Conservation (phyloP, 2,797 vertebrate species). For the Girardinus metallicus region DNA sequence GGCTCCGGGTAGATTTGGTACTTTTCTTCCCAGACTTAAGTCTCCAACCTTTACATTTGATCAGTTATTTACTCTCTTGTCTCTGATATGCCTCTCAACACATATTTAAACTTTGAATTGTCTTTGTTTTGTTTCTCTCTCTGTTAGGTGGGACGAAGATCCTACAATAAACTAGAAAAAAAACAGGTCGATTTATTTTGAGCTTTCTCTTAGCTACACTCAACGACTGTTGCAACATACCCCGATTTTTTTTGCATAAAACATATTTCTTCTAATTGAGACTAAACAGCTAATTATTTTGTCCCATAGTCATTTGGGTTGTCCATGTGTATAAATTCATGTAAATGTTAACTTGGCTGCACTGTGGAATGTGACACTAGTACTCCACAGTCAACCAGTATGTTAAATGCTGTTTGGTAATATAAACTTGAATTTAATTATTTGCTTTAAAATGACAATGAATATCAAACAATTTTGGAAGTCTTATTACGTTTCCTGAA, state of each 20-base stretch:
- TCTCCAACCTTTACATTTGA: slow-evolving; percentile 25
- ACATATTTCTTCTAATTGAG: not conserved
- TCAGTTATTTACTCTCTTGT: slow-evolving; percentile 26
- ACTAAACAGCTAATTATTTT: not conserved
- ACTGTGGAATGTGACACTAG: not conserved
- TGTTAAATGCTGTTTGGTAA: not conserved
- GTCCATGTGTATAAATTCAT: not conserved
- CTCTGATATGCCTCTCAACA: slow-evolving; percentile 42
- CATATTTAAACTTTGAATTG: slow-evolving; percentile 7
- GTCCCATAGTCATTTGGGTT: not conserved
- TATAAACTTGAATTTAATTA: too few relatives aligned
- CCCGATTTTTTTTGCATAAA: not conserved
- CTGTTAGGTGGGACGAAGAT: not conserved
- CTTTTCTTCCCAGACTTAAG: slow-evolving; percentile 6
- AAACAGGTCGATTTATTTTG: not conserved
- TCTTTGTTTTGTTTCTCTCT: slow-evolving; percentile 30
- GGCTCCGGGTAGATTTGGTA: slow-evolving; percentile 22
- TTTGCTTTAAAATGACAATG: too few relatives aligned
- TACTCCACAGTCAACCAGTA: not conserved
- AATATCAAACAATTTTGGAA: too few relatives aligned
- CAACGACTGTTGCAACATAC: not conserved
- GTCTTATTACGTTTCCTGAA: too few relatives aligned
- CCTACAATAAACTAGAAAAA: not conserved
- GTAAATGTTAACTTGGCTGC: not conserved
- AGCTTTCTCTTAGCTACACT: not conserved